Evolutionary conservation across 92 coral and sea anemone species (phyloP).

Genomic region (Epizoanthus rinbou): DNA sequence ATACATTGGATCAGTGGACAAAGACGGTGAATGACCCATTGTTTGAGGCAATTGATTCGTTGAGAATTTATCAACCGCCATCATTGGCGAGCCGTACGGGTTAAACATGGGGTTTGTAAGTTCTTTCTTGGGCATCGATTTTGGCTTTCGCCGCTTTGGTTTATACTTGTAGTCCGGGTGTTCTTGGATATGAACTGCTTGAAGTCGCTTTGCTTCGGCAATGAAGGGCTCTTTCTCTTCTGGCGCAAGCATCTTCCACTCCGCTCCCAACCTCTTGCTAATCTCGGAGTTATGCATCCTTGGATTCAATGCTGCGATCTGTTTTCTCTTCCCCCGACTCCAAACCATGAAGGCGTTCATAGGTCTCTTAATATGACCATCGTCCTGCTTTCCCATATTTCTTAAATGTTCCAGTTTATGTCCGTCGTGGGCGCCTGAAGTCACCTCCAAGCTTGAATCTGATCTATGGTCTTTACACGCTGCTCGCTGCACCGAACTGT

Average conservation of each 20-base stretch:
- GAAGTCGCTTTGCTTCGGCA: constrained; percentile 98
- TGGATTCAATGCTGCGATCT: constrained; percentile 94
- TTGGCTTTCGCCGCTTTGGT: constrained; percentile 97
- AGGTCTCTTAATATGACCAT: constrained; percentile 98
- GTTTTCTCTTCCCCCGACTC: constrained; percentile 99
- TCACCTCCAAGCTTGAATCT: constrained; percentile 13
- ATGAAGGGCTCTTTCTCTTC: constrained; percentile 99
- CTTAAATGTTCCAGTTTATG: constrained; percentile 12
- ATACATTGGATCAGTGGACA: constrained; percentile 96
- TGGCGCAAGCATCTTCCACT: constrained; percentile 96
- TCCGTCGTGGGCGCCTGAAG: constrained; percentile 24
- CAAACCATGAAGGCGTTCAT: constrained; percentile 99
- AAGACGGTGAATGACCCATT: constrained; percentile 97
- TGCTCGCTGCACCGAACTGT: constrained; percentile 45
- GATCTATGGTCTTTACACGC: constrained; percentile 46
- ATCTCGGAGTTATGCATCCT: constrained; percentile 99
- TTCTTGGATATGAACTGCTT: constrained; percentile 97
- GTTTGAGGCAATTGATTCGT: constrained; percentile 97
- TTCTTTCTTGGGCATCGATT: constrained; percentile 95
- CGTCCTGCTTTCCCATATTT: constrained; percentile 96
- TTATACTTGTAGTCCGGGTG: constrained; percentile 99
- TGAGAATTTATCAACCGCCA: constrained; percentile 97
- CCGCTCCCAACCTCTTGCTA: constrained; percentile 96
- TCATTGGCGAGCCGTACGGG: constrained; percentile 95
- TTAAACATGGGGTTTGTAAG: constrained; percentile 85